Conservation (phyloP, 1,140 invertebrate genomes). For the Brachionus asplanchnoidis region DNA sequence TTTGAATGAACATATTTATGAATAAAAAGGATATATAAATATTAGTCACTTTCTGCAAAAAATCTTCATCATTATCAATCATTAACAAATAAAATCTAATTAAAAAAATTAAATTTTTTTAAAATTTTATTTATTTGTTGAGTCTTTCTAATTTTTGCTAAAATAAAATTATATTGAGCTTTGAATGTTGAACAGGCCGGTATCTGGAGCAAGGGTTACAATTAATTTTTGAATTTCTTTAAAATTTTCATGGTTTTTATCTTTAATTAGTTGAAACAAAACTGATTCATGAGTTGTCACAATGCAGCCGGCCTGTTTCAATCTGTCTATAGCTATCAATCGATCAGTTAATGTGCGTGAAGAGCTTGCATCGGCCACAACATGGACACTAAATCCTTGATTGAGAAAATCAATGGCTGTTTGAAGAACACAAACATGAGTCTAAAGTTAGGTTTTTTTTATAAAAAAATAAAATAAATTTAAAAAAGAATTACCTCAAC, state of each 20-base stretch:
- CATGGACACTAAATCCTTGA: constrained; percentile 69
- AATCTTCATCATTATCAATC: too few species aligned
- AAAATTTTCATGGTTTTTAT: constrained; percentile 73
- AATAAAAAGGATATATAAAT: too few species aligned
- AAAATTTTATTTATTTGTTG: too few species aligned
- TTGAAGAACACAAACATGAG: constrained; percentile 81
- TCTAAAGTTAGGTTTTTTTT: constrained; percentile 77
- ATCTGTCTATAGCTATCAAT: constrained; percentile 64
- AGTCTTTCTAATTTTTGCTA: background rate
- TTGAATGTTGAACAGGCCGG: background rate
- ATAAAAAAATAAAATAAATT: constrained; percentile 58
- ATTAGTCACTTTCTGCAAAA: too few species aligned
- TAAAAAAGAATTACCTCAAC: background rate
- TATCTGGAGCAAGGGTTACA: background rate
- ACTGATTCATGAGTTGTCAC: constrained; percentile 73
- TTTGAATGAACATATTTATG: too few species aligned
- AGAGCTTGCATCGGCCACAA: constrained; percentile 76
- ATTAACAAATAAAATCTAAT: too few species aligned
- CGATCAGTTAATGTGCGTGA: constrained; percentile 65
- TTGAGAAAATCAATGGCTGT: constrained; percentile 74
- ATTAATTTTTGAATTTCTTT: constrained; percentile 61
- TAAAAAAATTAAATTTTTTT: too few species aligned
- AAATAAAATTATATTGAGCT: background rate
- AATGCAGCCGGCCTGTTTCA: constrained; percentile 71
- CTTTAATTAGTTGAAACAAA: constrained; percentile 69